Base-by-base conservation (phyloP, 2,797 vertebrate species). In the Galaxias olidus region DNA sequence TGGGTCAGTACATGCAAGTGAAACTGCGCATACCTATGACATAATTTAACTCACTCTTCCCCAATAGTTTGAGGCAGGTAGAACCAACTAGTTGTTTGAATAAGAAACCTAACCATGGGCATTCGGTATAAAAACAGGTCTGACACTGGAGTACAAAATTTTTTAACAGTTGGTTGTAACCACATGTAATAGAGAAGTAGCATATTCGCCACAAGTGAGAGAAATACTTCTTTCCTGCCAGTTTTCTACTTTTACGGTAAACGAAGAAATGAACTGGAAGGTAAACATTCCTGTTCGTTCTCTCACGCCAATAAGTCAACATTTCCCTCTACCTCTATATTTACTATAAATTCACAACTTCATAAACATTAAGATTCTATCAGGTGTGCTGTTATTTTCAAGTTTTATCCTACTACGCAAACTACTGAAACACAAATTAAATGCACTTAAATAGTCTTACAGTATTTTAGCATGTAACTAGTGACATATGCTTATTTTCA, bases 1-100 rank as follows among this genome's bases (percentile, higher is more conserved):
- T 44, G 40, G 76, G 74, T 84, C 80, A 77, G 83, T 88, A 83
- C 90, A 92, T 91, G 90, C 90, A 90, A 68, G 78, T 84, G 75
- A 82, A 88, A 86, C 84, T 86, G 88, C 87, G 84, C 86, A 85
- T 81, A 85, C 76, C 72, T 73, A 78, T 75, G 78, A 84, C 73
- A 73, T 67, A 78, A 77, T 48, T 15, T 65, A 52, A 56, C 69
- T 63, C 53, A 44, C 30, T 61, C 72, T 71, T 61, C 61, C 67
- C 60, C 20, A 59, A 53, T 44, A 72, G 65, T 0, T 20, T 19
- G 43, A 42, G 10, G 40, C 11, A 61, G 46, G 15, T 15, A 49
- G 63, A 81, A 78, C 61, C 63, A 65, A 53, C 45, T 52, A 4
- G 51, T 73, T 41, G 42, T 65, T 40, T 41, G 55, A 72, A 62